Base-by-base conservation (phyloP, 1,140 invertebrate genomes). In the Bursaphelenchus mucronatus region DNA sequence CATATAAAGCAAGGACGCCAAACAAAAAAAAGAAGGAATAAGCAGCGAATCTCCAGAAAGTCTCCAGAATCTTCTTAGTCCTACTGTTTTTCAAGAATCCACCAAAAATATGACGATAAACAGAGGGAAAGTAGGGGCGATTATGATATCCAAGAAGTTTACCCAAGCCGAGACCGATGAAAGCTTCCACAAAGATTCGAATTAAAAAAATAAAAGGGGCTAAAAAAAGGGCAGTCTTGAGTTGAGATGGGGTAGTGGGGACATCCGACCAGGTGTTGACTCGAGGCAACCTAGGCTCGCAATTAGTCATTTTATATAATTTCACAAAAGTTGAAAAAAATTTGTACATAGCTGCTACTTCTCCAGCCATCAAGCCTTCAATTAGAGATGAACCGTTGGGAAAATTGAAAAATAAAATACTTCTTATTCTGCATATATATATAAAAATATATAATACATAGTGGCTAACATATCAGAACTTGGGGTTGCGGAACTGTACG, bases 61-160 rank as follows among this genome's bases (percentile, higher is more conserved):
- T 68, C 63, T 76, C 75, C 15, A 76, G 56, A 30, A 76, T 63
- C 46, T 74, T 61, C 55, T 78, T 78, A 13, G 54, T 40, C 47
- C 59, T 75, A 7, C 71, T 64, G 39, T 76, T 64, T 30, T 61
- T 62, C 10, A 63, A 55, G 52, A 75, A 75, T 40, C 74, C 74
- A 21, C 69, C 69, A 3, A 44, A 54, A 39, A 75, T 49, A 54
- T 75, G 71, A 15, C 66, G 43, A 46, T 44, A 54, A 17, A 71
- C 63, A 56, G 67, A 56, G 30, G 52, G 51, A 51, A 40, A 53
- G 6, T 64, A 44, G 15, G 43, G 44, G 4, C 50, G 54, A n/a
- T 57, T 40, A 30, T 54, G 40, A 57, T 61, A 70, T 13, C 69
- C 69, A 13, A 70, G 9, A 10, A 51, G 30, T 17, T 55, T 9